Base-by-base conservation (phyloP, 92 coral and sea anemone species). In the Anthopleura xanthogrammica region DNA sequence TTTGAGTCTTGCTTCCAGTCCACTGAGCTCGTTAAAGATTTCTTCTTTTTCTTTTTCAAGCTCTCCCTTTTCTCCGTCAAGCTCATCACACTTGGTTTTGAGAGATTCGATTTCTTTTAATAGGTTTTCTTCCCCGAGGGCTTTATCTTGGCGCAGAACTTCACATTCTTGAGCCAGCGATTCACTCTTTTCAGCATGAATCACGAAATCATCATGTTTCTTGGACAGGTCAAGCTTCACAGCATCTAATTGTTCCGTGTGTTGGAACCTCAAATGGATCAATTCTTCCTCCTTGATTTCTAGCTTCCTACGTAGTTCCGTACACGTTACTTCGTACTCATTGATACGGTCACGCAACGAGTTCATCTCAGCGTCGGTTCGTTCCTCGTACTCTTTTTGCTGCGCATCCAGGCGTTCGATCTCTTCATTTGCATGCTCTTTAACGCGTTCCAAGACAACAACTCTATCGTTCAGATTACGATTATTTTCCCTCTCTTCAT, bases 21-120 rank as follows among this genome's bases (percentile, higher is more conserved):
- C 90, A 14, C 80, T 82, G 23, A 88, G 57, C 83, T 88, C 94
- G 68, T 82, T 60, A 3, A 80, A 87, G 17, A 91, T 60, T 41
- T 83, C 90, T 42, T 79, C 77, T 71, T 88, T 91, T 29, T 93
- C 97, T 36, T 88, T 77, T 75, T 90, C 90, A 16, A 93, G 85
- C 20, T 20, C 42, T 23, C 86, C 87, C 23, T 90, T 92, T 72
- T 92, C 96, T 52, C 86, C 85, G 41, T 79, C 90, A 41, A 88
- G 84, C 16, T 88, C 88, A 46, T 90, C 97, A 36, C 81, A 89
- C 66, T 86, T 86, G 29, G 85, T 78, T 65, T 92, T 94, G 62
- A 92, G 86, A 7, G 98, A 89, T 78, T 94, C 93, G 40, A 91
- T 90, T 75, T 94, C 92, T 65, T 64, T 43, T 72, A 58, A 72